Conservation (phyloP, 2,797 vertebrate genomes). For the Agapornis canus region DNA sequence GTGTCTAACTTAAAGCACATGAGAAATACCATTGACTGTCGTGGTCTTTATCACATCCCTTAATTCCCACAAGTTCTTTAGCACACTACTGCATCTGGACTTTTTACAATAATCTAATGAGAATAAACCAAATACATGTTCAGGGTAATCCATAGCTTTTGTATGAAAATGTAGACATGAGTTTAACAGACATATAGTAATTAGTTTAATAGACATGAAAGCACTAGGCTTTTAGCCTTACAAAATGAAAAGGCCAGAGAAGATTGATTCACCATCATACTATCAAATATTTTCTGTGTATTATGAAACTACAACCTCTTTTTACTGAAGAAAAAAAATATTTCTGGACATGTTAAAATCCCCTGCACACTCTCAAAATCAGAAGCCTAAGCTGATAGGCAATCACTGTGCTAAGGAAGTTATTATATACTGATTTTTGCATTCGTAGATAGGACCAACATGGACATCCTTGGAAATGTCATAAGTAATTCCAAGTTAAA, state of each 20-base stretch:
- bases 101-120: neutral
- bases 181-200: neutral
- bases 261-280: neutral
- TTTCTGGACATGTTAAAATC: neutral
- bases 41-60: neutral
- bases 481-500: neutral
- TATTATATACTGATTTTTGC: neutral
- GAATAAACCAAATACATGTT: neutral
- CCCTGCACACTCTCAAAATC: neutral
- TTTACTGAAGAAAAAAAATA: neutral
- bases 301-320: neutral
- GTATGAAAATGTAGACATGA: neutral
- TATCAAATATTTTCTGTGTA: neutral
- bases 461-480: neutral
- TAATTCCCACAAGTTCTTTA: neutral
- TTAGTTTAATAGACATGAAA: neutral
- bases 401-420: neutral
- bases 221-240: neutral
- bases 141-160: neutral
- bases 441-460: neutral
- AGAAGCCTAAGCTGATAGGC: neutral
- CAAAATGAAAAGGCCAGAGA: neutral
- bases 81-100: neutral
- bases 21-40: neutral
- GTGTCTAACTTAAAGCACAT: neutral